phyloP scores from a whole-genome alignment of 2,888 invertebrate genomes.

The Trachelus troglodyta region DNA sequence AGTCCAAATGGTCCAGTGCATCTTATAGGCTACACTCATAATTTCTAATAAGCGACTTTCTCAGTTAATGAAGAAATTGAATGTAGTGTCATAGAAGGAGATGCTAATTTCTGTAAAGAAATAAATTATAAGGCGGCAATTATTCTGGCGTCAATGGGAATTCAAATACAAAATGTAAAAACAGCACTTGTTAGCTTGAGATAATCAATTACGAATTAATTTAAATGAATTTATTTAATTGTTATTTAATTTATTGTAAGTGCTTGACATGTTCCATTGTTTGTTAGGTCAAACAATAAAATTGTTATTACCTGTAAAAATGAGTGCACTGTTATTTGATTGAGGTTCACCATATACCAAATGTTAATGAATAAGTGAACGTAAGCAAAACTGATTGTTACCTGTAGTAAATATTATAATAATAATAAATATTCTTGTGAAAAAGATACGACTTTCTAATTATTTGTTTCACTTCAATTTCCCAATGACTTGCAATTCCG shows the following conservation, averaged over 20 bases:
- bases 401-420: not conserved
- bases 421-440: not conserved
- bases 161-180: conserved; percentile 1
- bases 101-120: not conserved
- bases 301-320: not conserved
- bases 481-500: not conserved
- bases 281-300: not conserved
- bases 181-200: not conserved
- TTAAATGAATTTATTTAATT: conserved; percentile 1
- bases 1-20: conserved; percentile 34
- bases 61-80: not conserved
- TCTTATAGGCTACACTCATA: conserved; percentile 35
- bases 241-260: not conserved
- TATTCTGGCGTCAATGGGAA: not conserved
- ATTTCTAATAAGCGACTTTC: conserved; percentile 26
- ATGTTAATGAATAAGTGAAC: not conserved
- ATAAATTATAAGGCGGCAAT: not conserved
- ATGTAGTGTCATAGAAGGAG: not conserved
- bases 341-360: not conserved
- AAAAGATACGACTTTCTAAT: not conserved
- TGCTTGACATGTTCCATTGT: not conserved
- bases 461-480: not conserved
- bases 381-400: not conserved
- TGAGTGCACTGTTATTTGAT: not conserved
- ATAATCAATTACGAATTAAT: not conserved